Conservation (phyloP, 2,797 vertebrate species). For the Bucorvus abyssinicus region DNA sequence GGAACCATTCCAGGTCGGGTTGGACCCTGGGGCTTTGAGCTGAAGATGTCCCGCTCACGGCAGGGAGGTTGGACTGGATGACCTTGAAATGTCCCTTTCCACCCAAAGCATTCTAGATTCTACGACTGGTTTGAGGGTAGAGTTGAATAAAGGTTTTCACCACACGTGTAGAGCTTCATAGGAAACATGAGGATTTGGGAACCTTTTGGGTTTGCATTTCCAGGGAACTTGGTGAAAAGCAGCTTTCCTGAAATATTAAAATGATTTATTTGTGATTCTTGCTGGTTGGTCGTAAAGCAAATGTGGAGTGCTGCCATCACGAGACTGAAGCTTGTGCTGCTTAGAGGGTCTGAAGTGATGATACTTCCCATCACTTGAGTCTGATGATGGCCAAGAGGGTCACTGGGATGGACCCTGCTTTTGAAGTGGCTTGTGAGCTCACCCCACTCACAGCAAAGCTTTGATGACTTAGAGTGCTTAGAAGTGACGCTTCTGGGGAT, state of each 20-base stretch:
- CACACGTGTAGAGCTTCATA: accelerated
- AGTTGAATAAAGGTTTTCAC: not conserved
- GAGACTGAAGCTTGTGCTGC: not conserved
- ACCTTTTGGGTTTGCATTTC: not conserved
- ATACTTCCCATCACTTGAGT: not conserved
- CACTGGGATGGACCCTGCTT: not conserved
- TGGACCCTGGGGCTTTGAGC: not conserved
- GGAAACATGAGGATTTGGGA: not conserved
- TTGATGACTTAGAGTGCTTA: not conserved
- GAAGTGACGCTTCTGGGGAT: not conserved
- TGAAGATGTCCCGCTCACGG: too few species aligned
- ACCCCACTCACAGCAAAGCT: not conserved
- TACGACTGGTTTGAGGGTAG: not conserved
- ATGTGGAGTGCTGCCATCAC: accelerated
- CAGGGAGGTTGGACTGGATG: too few species aligned
- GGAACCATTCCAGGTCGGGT: not conserved
- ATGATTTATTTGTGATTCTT: not conserved
- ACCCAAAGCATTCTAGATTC: not conserved
- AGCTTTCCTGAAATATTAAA: not conserved
- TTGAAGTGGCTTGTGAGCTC: too few species aligned
- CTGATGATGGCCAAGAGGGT: not conserved
- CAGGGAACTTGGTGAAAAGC: not conserved
- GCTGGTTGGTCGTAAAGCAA: not conserved
- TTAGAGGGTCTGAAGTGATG: not conserved
- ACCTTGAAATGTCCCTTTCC: too few species aligned